phyloP scores from a whole-genome alignment of 2,113 vertebrate genomes.

The Chaetodon auriga region DNA sequence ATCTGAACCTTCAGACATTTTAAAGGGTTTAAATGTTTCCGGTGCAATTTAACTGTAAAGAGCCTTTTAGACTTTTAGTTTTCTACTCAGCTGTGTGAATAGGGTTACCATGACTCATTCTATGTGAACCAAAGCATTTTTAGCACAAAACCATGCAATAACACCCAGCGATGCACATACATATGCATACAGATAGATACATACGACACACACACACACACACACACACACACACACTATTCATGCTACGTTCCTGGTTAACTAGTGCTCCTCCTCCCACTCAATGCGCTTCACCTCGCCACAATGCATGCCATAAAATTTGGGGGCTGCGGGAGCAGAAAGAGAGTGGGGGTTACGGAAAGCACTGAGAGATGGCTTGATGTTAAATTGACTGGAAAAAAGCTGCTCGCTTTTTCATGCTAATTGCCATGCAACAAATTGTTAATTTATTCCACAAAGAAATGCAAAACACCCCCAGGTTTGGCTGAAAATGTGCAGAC shows the following conservation, averaged over 20 bases:
- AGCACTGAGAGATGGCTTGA: constrained; percentile 60
- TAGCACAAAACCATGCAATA: constrained; percentile 15
- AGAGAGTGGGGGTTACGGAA: constrained; percentile 64
- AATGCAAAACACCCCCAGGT: constrained; percentile 48
- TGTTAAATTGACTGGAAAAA: constrained; percentile 82
- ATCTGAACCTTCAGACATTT: not conserved
- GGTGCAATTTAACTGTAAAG: not conserved
- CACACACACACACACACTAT: constrained; percentile 51
- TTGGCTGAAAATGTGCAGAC: constrained; percentile 10
- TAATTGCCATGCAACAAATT: constrained; percentile 78
- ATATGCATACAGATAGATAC: not conserved
- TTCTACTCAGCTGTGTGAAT: not conserved
- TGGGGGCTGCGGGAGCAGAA: constrained; percentile 46
- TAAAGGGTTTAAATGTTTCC: not conserved
- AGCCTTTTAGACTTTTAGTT: not conserved
- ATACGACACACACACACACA: constrained; percentile 17
- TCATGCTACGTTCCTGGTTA: constrained; percentile 63
- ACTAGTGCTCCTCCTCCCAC: constrained; percentile 68
- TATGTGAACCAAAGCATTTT: constrained; percentile 25
- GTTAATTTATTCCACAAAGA: constrained; percentile 78
- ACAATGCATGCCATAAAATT: constrained; percentile 76
- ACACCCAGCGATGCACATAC: not conserved
- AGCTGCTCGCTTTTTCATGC: constrained; percentile 77
- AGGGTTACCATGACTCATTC: constrained; percentile 38
- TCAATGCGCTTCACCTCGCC: constrained; percentile 70